Conservation (phyloP, 2,113 vertebrate species). For the Heptranchias perlo region DNA sequence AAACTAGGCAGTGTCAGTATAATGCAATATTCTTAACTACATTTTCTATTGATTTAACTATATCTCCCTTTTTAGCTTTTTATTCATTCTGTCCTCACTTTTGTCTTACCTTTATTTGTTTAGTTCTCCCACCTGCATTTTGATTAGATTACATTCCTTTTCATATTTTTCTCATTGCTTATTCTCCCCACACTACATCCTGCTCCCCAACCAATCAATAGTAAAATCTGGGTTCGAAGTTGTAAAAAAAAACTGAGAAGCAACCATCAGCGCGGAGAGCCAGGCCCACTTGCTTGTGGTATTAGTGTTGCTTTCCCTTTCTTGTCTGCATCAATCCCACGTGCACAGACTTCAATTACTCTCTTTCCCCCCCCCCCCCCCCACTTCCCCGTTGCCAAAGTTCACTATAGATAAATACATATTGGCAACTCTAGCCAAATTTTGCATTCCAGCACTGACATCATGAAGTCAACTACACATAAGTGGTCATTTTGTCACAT, state of each 20-base stretch:
- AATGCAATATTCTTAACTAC: conserved; percentile 23
- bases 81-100: neutral
- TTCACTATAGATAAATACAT: neutral
- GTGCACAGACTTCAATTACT: neutral
- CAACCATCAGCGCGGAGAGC: neutral
- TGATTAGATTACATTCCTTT: neutral
- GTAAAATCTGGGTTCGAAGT: neutral
- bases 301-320: neutral
- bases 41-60: neutral
- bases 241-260: neutral
- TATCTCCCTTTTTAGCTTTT: neutral
- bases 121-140: neutral
- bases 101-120: neutral
- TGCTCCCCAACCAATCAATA: neutral
- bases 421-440: neutral
- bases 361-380: neutral
- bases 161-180: neutral
- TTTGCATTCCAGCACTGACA: neutral
- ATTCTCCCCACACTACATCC: neutral
- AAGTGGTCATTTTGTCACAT: neutral
- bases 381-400: neutral
- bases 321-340: neutral
- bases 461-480: neutral
- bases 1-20: neutral
- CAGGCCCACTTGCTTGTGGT: too few relatives aligned